Evolutionary conservation across 1,140 invertebrate genomes (phyloP), one percentile per base, ranked within the genome.

Genomic region (Neocloeon triangulifer): DNA sequence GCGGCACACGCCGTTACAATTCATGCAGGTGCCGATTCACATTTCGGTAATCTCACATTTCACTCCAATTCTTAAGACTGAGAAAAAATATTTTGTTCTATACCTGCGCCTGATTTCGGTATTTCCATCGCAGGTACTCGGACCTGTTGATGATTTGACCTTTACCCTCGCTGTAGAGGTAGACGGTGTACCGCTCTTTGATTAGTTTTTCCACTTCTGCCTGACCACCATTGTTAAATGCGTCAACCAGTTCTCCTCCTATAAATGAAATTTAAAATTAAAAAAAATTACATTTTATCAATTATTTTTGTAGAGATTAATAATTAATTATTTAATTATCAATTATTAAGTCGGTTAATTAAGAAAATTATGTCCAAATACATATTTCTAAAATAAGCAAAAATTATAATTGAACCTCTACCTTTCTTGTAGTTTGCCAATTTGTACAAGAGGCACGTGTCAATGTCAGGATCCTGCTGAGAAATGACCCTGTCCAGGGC

Each of bases 71-170:
- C n/a, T n/a, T n/a, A n/a, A n/a, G n/a, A n/a, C 12, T 23, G 8
- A 23, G 7, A 18, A 29, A 29, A 29, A 14, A 5, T n/a, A n/a
- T 5, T 27, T n/a, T 12, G 15, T 23, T 26, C 43, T 47, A 43
- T 48, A 73, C 75, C 52, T 78, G 69, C 37, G 78, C 71, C 27
- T 78, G 64, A 44, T 82, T 77, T n/a, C 79, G 61, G 48, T 81
- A 86, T 48, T 86, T 88, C 88, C 88, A 95, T 28, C 80, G 63
- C 4, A 92, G 51, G 50, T 86, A 94, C 44, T 95, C 89, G 0
- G 79, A 73, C 16, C 81, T 62, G 45, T 84, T 88, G 39, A 96
- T 81, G 7, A 73, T 56, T 45, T 82, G 67, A 0, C 85, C 81
- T 43, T 77, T 70, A 5, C 89, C 91, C 25, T 84, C 69, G 21